Conservation (phyloP, 2,797 vertebrate genomes). For the Moxostoma hubbsi region DNA sequence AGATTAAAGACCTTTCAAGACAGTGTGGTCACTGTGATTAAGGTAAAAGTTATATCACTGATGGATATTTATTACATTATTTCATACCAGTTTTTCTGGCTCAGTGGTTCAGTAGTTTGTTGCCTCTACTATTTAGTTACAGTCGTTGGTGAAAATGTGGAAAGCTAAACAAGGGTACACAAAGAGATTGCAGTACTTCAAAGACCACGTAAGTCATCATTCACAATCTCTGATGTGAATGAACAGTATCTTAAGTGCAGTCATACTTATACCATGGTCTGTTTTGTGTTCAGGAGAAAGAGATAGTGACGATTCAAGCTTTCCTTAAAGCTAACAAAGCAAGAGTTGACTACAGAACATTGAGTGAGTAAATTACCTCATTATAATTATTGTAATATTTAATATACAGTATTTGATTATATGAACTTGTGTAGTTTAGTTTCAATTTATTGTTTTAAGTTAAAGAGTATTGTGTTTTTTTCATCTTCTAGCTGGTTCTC, state of each 20-base stretch:
- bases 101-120: background rate
- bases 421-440: too few relatives aligned
- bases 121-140: conserved; percentile 81
- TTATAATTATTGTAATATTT: background rate
- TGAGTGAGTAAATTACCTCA: conserved; percentile 83
- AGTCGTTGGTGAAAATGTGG: conserved; percentile 92
- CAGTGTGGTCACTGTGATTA: conserved; percentile 82
- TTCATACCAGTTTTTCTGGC: background rate
- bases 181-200: conserved; percentile 87
- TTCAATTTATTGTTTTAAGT: too few relatives aligned
- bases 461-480: conserved; percentile 11
- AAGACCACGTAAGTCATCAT: conserved; percentile 86
- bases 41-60: conserved; percentile 76
- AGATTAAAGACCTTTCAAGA: conserved; percentile 80
- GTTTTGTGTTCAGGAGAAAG: conserved; percentile 80
- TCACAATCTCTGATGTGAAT: background rate
- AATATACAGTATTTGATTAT: too few relatives aligned
- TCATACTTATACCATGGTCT: background rate
- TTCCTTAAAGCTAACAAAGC: conserved; percentile 95
- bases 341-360: conserved; percentile 91
- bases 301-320: conserved; percentile 96
- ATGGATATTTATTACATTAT: background rate
- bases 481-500: conserved; percentile 82
- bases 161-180: conserved; percentile 81
- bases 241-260: background rate